A percentile compares a stretch with the other conserved stretches of the same genome.
Conservation (phyloP, 2,797 vertebrate genomes). For the Xenops minutus region DNA sequence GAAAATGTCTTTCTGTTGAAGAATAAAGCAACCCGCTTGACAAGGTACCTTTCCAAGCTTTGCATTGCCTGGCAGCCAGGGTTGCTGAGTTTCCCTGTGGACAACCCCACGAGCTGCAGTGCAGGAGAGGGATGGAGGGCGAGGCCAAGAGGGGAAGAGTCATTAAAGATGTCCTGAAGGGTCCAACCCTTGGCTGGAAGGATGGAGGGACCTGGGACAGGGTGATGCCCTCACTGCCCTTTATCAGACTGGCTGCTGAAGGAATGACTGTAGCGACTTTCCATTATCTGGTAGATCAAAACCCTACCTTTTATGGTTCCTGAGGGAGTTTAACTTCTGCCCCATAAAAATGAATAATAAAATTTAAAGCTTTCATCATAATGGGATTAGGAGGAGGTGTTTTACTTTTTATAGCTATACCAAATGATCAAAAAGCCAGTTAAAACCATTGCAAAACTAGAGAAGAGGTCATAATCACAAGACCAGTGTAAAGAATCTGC, state of each 20-base stretch:
- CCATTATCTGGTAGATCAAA: constrained; percentile 53
- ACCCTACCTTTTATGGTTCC: constrained; percentile 44
- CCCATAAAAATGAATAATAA: constrained; percentile 75
- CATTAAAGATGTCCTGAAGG: accelerated
- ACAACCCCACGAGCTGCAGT: accelerated
- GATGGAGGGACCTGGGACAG: no score
- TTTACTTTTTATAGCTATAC: constrained; percentile 69
- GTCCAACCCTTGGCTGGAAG: neutral
- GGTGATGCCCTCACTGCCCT: neutral
- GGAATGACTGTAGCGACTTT: constrained; percentile 37
- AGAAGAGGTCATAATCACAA: constrained; percentile 59
- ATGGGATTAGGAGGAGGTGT: constrained; percentile 73
- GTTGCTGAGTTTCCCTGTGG: accelerated
- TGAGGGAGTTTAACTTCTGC: constrained; percentile 45
- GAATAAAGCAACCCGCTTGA: neutral
- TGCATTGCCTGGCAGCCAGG: accelerated
- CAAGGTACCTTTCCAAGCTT: neutral
- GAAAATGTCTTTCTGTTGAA: neutral
- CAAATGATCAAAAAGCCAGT: constrained; percentile 52
- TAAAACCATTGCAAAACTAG: constrained; percentile 65
- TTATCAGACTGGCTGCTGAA: neutral
- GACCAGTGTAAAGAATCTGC: constrained; percentile 28
- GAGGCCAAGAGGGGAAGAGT: neutral
- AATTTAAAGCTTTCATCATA: constrained; percentile 70
- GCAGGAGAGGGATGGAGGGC: neutral